Evolutionary conservation across 1,140 invertebrate species (phyloP).

Genomic region (Hyles vespertilio): DNA sequence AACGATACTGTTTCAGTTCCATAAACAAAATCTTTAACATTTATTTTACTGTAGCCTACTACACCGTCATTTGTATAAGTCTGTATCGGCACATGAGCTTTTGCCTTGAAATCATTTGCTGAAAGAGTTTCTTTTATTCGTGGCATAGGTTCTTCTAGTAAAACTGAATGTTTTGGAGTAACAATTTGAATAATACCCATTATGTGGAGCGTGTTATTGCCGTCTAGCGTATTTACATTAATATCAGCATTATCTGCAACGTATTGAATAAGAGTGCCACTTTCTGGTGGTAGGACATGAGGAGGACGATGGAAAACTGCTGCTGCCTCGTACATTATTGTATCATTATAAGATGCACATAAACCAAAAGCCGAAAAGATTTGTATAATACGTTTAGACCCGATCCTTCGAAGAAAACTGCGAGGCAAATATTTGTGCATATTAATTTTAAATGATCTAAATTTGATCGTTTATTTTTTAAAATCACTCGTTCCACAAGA

Average conservation of each 20-base stretch:
- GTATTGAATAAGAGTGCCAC: constrained; percentile 49
- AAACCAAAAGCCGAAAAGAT: constrained; percentile 47
- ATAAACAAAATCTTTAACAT: constrained; percentile 19
- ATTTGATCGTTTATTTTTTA: constrained; percentile 38
- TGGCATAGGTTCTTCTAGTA: constrained; percentile 24
- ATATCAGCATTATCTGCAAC: constrained; percentile 59
- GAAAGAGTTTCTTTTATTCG: constrained; percentile 24
- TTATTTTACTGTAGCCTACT: constrained; percentile 21
- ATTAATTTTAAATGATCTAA: constrained; percentile 43
- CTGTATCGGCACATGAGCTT: constrained; percentile 34
- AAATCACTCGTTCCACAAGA: constrained; percentile 42
- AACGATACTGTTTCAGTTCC: constrained; percentile 13
- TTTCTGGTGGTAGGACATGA: constrained; percentile 48
- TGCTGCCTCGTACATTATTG: constrained; percentile 43
- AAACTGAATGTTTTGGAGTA: constrained; percentile 39
- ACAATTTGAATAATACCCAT: constrained; percentile 58
- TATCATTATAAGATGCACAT: constrained; percentile 47
- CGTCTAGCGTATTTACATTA: constrained; percentile 57
- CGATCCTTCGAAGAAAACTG: constrained; percentile 51
- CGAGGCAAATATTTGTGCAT: constrained; percentile 44
- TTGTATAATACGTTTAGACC: constrained; percentile 45
- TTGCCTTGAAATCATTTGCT: constrained; percentile 28
- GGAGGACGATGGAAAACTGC: constrained; percentile 47
- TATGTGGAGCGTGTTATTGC: constrained; percentile 51
- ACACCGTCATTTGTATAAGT: constrained; percentile 32